phyloP scores from a whole-genome alignment of 2,113 vertebrate genomes.

The Lagopus leucura region DNA sequence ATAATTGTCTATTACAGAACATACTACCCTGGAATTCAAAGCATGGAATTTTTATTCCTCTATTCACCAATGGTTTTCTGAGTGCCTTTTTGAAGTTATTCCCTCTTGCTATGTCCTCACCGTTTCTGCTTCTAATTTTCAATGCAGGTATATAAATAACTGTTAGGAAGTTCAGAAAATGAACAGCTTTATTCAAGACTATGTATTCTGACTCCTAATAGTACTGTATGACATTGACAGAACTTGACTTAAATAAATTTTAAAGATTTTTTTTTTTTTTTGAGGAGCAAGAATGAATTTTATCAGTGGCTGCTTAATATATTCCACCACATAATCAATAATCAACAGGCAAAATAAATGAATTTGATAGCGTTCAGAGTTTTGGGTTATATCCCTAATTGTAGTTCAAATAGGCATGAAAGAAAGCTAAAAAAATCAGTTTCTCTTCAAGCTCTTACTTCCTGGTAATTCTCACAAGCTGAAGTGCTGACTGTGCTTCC shows the following conservation, averaged over 20 bases:
- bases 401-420: neutral
- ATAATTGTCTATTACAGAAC: neutral
- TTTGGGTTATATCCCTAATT: neutral
- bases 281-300: neutral
- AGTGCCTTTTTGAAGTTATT: neutral
- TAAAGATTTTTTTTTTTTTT: neutral
- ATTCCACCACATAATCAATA: neutral
- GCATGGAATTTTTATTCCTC: neutral
- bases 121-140: neutral
- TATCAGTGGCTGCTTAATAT: neutral
- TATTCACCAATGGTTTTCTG: neutral
- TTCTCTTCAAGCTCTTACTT: neutral
- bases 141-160: rapidly evolving
- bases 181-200: neutral
- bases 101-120: neutral
- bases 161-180: neutral
- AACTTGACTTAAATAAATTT: neutral
- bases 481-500: neutral
- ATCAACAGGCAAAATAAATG: neutral
- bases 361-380: neutral
- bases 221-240: neutral
- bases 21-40: neutral
- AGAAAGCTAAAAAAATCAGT: neutral
- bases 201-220: neutral
- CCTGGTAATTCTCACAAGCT: neutral